Conservation (phyloP, 2,797 vertebrate species). For the Dipus sagitta region DNA sequence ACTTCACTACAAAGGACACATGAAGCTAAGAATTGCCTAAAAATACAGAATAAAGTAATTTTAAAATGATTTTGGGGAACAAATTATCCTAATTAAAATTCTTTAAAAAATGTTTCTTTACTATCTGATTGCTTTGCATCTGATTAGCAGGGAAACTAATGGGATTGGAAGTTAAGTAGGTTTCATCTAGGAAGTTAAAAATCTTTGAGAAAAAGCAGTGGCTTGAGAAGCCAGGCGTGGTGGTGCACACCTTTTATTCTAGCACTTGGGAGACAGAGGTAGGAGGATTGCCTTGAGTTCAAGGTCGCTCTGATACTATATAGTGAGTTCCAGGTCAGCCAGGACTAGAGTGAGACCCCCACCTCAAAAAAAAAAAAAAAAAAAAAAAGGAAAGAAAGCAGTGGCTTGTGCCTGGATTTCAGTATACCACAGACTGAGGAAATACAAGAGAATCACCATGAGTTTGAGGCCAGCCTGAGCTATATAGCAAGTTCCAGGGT, state of each 20-base stretch:
- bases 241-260: too few species aligned
- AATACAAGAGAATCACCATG: neutral
- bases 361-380: too few species aligned
- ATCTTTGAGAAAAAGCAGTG: neutral
- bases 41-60: neutral
- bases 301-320: too few species aligned
- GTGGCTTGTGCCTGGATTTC: too few species aligned
- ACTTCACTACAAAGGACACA: neutral
- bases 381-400: neutral
- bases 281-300: too few species aligned
- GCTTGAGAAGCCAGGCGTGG: neutral
- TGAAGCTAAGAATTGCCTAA: neutral
- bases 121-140: neutral
- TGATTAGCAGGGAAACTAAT: neutral
- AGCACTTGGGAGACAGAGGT: neutral
- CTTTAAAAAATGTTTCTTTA: neutral
- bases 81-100: slow-evolving; percentile 38
- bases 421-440: too few species aligned
- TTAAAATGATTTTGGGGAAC: neutral
- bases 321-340: too few species aligned
- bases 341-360: too few species aligned
- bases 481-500: neutral
- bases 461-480: neutral
- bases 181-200: neutral
- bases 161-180: neutral